A percentile compares a stretch with the other conserved stretches of the same genome.
Evolutionary conservation across 1,140 invertebrate species (phyloP).

Genomic region (Listronotus oregonensis): DNA sequence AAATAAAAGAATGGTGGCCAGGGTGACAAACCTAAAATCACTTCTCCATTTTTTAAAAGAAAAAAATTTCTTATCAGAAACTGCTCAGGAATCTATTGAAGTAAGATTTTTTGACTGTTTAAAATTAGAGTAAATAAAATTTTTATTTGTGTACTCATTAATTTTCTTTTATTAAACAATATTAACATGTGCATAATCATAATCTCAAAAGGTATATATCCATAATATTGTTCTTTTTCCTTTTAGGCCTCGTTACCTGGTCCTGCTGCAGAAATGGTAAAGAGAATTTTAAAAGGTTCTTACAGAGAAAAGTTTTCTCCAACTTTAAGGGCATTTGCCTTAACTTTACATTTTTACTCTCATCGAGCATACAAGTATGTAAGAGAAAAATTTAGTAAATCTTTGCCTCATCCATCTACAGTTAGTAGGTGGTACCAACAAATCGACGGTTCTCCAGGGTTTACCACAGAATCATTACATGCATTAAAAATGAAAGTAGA

Average conservation of each 20-base stretch:
- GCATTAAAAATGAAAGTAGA: constrained; percentile 41
- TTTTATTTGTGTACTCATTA: too few species aligned
- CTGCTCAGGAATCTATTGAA: background rate
- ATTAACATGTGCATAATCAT: background rate
- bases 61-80: constrained; percentile 1
- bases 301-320: constrained; percentile 11
- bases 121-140: too few species aligned
- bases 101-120: too few species aligned
- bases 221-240: background rate
- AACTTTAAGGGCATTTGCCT: constrained; percentile 29
- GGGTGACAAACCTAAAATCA: constrained; percentile 1
- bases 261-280: background rate
- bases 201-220: too few species aligned
- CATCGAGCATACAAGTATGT: constrained; percentile 34
- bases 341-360: constrained; percentile 40
- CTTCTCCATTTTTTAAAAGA: constrained; percentile 12
- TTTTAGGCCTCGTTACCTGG: constrained; percentile 24
- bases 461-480: constrained; percentile 52
- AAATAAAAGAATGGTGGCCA: background rate
- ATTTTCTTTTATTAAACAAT: too few species aligned
- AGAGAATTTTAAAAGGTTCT: constrained; percentile 2
- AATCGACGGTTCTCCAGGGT: constrained; percentile 52
- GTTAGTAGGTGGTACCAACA: constrained; percentile 54
- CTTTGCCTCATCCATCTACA: constrained; percentile 52
- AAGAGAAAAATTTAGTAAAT: constrained; percentile 29